Conservation (phyloP, 2,113 vertebrate species). For the Dryoscopus gambensis region DNA sequence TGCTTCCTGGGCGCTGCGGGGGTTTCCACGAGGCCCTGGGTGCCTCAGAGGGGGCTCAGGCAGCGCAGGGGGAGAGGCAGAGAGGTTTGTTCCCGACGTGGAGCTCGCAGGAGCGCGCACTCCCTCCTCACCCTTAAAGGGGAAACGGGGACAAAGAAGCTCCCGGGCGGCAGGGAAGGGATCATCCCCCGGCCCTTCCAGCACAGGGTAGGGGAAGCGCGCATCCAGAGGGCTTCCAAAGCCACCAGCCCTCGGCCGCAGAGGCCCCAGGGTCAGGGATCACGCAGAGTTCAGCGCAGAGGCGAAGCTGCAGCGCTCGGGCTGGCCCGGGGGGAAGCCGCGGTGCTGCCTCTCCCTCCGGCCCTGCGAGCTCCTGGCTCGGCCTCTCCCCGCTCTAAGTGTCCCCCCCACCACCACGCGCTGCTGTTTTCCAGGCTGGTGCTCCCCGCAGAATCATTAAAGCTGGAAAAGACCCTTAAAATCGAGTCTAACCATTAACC, state of each 20-base stretch:
- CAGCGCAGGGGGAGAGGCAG: background rate
- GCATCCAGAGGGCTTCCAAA: background rate
- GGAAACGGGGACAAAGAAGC: background rate
- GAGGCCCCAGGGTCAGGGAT: background rate
- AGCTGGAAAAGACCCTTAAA: background rate
- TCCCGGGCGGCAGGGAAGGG: accelerated
- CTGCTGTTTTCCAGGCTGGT: background rate
- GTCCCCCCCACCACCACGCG: background rate
- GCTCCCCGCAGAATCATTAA: background rate
- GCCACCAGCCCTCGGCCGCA: background rate
- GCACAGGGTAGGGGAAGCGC: background rate
- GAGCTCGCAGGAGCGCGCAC: accelerated
- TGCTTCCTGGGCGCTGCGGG: background rate
- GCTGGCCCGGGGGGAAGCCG: background rate
- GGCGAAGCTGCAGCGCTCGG: background rate
- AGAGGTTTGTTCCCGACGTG: background rate
- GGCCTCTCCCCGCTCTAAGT: accelerated
- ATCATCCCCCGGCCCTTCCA: background rate
- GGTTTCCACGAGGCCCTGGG: background rate
- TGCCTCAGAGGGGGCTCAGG: background rate
- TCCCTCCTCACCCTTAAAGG: background rate
- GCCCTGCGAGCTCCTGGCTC: background rate
- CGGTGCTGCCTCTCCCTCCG: accelerated
- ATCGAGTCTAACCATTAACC: background rate
- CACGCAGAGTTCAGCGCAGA: background rate